Percentiles rank a stretch among this genome's conserved stretches.
Evolutionary conservation across 2,113 vertebrate genomes (phyloP).

Genomic region (Accipiter cooperii): DNA sequence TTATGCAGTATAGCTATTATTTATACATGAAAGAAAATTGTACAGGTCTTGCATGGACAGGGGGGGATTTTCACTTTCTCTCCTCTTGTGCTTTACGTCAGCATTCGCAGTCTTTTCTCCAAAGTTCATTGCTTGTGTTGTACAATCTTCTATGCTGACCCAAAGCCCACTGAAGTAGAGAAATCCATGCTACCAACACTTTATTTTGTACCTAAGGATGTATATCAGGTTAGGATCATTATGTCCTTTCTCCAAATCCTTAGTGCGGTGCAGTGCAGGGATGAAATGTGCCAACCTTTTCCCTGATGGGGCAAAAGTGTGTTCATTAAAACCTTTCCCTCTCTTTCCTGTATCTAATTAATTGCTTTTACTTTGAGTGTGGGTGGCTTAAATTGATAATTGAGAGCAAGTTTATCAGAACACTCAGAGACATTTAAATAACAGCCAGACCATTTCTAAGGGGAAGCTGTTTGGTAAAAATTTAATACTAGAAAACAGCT

Average conservation of each 20-base stretch:
- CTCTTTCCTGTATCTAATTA: not conserved
- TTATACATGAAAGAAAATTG: constrained; percentile 40
- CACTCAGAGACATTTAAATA: not conserved
- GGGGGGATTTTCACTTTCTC: not conserved
- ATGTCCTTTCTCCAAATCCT: not conserved
- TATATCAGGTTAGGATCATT: not conserved
- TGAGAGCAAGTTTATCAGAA: not conserved
- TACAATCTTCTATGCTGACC: not conserved
- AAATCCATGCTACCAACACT: not conserved
- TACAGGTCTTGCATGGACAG: not conserved
- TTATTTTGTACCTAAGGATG: not conserved
- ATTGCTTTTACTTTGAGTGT: not conserved
- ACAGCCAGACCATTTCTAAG: not conserved
- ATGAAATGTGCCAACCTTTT: not conserved
- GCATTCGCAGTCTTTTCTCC: not conserved
- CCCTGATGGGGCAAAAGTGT: not conserved
- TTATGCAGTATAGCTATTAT: constrained; percentile 9
- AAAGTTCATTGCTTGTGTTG: not conserved
- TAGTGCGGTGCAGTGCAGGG: not conserved
- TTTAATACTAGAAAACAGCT: not conserved
- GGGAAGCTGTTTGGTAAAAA: not conserved
- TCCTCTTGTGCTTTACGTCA: not conserved
- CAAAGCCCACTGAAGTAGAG: not conserved
- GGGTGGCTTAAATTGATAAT: not conserved
- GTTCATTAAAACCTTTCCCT: not conserved